Conservation (phyloP, 2,113 vertebrate genomes). For the Larimichthys crocea region DNA sequence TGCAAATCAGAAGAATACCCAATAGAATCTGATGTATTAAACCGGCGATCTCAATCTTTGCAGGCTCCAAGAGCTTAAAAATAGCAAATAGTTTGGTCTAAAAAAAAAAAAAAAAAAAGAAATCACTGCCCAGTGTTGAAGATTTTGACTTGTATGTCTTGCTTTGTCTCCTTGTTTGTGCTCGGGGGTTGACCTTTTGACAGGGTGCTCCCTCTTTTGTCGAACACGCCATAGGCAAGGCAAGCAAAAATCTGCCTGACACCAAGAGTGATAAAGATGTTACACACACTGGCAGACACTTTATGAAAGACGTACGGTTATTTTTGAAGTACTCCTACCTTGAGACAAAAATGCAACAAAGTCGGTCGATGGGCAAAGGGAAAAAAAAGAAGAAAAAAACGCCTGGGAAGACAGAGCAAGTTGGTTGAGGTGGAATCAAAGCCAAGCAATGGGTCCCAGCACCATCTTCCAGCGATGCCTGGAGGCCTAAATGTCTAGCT, state of each 20-base stretch:
- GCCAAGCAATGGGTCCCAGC: constrained; percentile 57
- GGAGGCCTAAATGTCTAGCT: constrained; percentile 72
- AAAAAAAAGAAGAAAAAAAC: not conserved
- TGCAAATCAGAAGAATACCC: constrained; percentile 18
- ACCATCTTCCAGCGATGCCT: constrained; percentile 73
- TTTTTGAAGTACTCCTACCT: constrained; percentile 54
- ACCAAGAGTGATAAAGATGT: constrained; percentile 65
- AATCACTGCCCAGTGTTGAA: not conserved
- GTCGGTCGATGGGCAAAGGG: constrained; percentile 37
- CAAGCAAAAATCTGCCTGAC: constrained; percentile 37
- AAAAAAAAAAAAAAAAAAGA: constrained; percentile 1
- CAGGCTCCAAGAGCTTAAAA: constrained; percentile 16
- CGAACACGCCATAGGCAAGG: constrained; percentile 54
- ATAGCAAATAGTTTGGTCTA: not conserved
- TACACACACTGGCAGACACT: constrained; percentile 47
- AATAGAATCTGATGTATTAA: constrained; percentile 18
- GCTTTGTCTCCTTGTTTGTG: constrained; percentile 56
- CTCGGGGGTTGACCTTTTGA: constrained; percentile 71
- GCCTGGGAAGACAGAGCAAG: constrained; percentile 45
- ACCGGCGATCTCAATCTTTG: constrained; percentile 1
- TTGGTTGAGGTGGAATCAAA: constrained; percentile 73
- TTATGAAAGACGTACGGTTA: constrained; percentile 47
- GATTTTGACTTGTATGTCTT: constrained; percentile 45
- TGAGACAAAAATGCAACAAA: constrained; percentile 57
- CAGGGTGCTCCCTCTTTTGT: constrained; percentile 64